A percentile compares a stretch with the other conserved stretches of the same genome.
phyloP scores from a whole-genome alignment of 2,888 invertebrate species.

The Drosophila ustulata region DNA sequence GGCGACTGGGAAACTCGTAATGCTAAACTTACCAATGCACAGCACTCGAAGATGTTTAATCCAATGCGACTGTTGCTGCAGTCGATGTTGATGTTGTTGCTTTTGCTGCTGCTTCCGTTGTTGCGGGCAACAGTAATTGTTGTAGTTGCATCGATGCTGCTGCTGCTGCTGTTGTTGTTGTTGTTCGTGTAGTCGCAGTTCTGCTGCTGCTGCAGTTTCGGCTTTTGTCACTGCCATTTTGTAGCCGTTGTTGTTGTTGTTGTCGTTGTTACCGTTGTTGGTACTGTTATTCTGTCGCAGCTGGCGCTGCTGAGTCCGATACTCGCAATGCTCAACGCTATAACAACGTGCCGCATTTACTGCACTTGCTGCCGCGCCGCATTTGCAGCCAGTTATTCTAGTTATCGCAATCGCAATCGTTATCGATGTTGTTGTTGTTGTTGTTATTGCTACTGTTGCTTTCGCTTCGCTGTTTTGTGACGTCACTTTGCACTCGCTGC shows the following conservation, averaged over 20 bases:
- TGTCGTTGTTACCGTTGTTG: constrained; percentile 16
- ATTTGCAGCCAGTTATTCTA: constrained; percentile 42
- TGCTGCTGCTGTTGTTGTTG: constrained; percentile 36
- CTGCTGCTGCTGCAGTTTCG: constrained; percentile 40
- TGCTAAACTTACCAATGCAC: constrained; percentile 74
- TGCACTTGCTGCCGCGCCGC: constrained; percentile 49
- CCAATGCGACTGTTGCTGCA: constrained; percentile 60
- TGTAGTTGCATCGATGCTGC: constrained; percentile 34
- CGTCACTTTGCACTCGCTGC: constrained; percentile 15
- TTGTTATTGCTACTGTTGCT: constrained; percentile 4
- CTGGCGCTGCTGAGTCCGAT: constrained; percentile 25
- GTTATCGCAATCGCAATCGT: neutral
- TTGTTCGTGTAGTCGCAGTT: constrained; percentile 35
- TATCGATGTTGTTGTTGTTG: neutral
- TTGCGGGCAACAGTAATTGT: constrained; percentile 50
- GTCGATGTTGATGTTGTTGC: constrained; percentile 34
- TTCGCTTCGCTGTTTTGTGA: constrained; percentile 6
- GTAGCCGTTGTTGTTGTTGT: constrained; percentile 25
- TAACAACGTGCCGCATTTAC: constrained; percentile 59
- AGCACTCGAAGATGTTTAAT: constrained; percentile 78
- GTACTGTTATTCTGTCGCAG: constrained; percentile 26
- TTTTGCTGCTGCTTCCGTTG: constrained; percentile 41
- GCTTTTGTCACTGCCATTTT: constrained; percentile 24
- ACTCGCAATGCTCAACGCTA: constrained; percentile 32
- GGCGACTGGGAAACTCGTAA: constrained; percentile 7